Percentiles rank a stretch among this genome's conserved stretches.
phyloP scores from a whole-genome alignment of 2,797 vertebrate species.

The Poecilia picta region DNA sequence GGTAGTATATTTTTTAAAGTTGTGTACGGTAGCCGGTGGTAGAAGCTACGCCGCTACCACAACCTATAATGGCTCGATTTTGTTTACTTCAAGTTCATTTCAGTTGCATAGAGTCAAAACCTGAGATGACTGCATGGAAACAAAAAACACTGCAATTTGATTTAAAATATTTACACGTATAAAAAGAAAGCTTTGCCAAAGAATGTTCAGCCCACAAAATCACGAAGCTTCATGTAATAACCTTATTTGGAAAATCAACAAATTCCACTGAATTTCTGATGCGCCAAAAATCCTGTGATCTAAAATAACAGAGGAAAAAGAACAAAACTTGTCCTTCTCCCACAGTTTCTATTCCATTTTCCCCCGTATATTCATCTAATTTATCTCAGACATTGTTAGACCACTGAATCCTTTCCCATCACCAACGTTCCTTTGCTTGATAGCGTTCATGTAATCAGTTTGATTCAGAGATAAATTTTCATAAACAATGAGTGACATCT shows the following conservation, averaged over 20 bases:
- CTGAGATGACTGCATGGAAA: not conserved
- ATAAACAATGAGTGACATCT: slow-evolving; percentile 67
- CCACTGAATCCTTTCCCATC: slow-evolving; percentile 23
- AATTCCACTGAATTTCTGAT: slow-evolving; percentile 16
- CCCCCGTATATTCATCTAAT: slow-evolving; percentile 24
- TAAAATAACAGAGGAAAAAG: slow-evolving; percentile 26
- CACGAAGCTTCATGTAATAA: slow-evolving; percentile 11
- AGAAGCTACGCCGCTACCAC: not conserved
- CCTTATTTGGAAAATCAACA: slow-evolving; percentile 1
- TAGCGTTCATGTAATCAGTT: slow-evolving; percentile 59
- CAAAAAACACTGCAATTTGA: not conserved
- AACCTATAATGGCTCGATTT: not conserved
- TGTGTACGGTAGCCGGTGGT: not conserved
- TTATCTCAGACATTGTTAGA: slow-evolving; percentile 32
- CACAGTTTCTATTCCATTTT: slow-evolving; percentile 6
- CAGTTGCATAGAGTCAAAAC: not conserved
- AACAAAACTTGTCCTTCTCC: slow-evolving; percentile 25
- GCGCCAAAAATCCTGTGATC: slow-evolving; percentile 10
- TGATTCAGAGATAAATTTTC: slow-evolving; percentile 65
- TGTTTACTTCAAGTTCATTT: not conserved
- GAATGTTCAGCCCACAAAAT: slow-evolving; percentile 1
- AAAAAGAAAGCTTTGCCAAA: not conserved
- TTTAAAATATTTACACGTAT: not conserved
- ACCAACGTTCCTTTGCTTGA: slow-evolving; percentile 34
- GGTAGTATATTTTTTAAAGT: not conserved